Evolutionary conservation across 2,888 invertebrate species (phyloP), one percentile per base, ranked within the genome.

Genomic region (Nephrotoma flavescens): DNA sequence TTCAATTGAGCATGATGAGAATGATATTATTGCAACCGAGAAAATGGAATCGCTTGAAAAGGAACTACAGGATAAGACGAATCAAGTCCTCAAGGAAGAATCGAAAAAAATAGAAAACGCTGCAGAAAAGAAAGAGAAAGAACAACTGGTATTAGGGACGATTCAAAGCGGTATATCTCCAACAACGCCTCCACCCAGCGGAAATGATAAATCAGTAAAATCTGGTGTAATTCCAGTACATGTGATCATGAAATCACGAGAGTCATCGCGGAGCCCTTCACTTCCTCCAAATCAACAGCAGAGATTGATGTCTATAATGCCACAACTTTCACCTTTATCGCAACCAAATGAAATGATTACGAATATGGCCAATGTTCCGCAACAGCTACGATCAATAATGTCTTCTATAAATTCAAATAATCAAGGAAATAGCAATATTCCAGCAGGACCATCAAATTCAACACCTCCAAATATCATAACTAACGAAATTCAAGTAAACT

Each of bases 301-400:
- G 89, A 89, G 93, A 86, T 92, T 93, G 87, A 92, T 94, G 0
- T 92, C 93, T 4, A 92, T 93, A 0, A 92, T 95, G 86, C 95
- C 95, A 0, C 95, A 95, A 89, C 90, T 95, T 41, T 95, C 95
- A 0, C 95, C 95, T 0, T 90, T 95, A 1, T 95, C 95, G 0
- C 95, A 95, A 89, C 95, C 95, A 0, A 93, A 94, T 1, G 95
- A 95, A 89, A 91, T 95, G 86, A 95, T 95, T 12, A 94, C 95
- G 0, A 95, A 95, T 89, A 94, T 95, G 91, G 95, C 94, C 0
- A 95, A 95, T 89, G 95, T 94, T 0, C 95, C 95, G 0, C 95
- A 95, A 90, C 95, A 95, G 89, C 89, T 95, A 85, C 92, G 95
- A 47, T 94, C 94, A 5, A 92, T 95, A 86, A 92, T 95, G 90